Evolutionary conservation across 2,797 vertebrate genomes (phyloP).

Genomic region (Sebastes minor): DNA sequence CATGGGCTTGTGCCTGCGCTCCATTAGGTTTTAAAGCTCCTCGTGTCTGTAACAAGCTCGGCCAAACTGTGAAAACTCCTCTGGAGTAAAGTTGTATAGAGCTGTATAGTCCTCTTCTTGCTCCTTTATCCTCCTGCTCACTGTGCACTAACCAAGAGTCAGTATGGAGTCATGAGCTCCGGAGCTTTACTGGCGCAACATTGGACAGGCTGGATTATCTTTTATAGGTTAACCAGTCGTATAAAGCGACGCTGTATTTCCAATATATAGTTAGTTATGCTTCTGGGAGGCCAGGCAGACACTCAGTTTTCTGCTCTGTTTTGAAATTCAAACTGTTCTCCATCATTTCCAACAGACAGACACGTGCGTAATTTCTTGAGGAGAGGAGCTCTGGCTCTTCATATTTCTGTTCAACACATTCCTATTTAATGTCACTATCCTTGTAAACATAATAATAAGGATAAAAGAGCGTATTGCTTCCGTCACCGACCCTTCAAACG

Average conservation of each 20-base stretch:
- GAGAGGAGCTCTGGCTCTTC: neutral
- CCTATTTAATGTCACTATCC: neutral
- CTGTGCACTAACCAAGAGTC: neutral
- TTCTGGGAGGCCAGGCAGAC: neutral
- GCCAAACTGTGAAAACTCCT: neutral
- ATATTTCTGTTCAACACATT: neutral
- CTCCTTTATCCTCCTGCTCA: neutral
- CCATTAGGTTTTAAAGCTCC: conserved; percentile 4
- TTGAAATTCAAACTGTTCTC: neutral
- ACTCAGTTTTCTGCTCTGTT: neutral
- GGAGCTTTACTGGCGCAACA: neutral
- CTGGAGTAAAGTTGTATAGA: neutral
- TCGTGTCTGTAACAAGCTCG: neutral
- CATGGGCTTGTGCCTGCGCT: conserved; percentile 4
- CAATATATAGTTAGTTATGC: neutral
- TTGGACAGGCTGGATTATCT: neutral
- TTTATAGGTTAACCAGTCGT: neutral
- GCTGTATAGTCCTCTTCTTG: neutral
- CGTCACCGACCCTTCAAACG: neutral
- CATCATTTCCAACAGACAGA: neutral
- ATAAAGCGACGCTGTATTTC: neutral
- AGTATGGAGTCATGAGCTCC: neutral
- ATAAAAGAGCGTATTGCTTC: neutral
- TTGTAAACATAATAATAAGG: conserved; percentile 11
- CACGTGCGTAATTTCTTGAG: neutral